Percentiles rank a stretch among this genome's conserved stretches.
These are phyloP conservation scores for Intellagama lesueurii DNA, from an alignment of 2,797 vertebrate species.

Conservation along the genomic window DNA sequence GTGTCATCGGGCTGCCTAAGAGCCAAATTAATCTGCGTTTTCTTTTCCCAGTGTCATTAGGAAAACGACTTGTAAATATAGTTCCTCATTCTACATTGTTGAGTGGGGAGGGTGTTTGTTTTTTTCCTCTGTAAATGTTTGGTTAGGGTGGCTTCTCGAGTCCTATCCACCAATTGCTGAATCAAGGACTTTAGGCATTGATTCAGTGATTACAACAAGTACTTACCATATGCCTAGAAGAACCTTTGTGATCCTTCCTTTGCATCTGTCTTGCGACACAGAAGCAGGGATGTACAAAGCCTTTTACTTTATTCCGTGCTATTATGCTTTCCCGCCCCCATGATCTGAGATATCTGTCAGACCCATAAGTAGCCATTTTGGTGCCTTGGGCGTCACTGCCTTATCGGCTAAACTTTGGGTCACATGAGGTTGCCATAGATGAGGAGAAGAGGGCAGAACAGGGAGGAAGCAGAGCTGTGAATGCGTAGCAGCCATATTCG, in stretches of 20 bases:
- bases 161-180: neutral
- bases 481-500: too few relatives aligned
- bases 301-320: neutral
- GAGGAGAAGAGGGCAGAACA: neutral
- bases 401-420: too few relatives aligned
- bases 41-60: constrained; percentile 52
- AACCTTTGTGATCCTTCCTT: constrained; percentile 9
- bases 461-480: neutral
- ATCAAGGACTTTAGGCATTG: constrained; percentile 9
- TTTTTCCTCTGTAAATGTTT: constrained; percentile 41
- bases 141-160: constrained; percentile 13
- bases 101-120: neutral
- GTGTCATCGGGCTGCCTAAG: constrained; percentile 53
- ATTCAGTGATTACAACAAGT: neutral
- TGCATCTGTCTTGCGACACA: neutral
- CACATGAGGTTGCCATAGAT: neutral
- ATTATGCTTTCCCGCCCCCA: neutral
- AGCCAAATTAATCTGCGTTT: constrained; percentile 58
- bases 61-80: constrained; percentile 56
- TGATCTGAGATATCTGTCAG: neutral
- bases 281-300: neutral
- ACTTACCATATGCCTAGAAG: constrained; percentile 26
- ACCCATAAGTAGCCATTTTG: too few relatives aligned
- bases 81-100: constrained; percentile 35
- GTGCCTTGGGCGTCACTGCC: too few relatives aligned